Percentiles rank a stretch among this genome's conserved stretches.
Evolutionary conservation across 2,797 vertebrate species (phyloP).

Genomic region (Poliocrania exsul): DNA sequence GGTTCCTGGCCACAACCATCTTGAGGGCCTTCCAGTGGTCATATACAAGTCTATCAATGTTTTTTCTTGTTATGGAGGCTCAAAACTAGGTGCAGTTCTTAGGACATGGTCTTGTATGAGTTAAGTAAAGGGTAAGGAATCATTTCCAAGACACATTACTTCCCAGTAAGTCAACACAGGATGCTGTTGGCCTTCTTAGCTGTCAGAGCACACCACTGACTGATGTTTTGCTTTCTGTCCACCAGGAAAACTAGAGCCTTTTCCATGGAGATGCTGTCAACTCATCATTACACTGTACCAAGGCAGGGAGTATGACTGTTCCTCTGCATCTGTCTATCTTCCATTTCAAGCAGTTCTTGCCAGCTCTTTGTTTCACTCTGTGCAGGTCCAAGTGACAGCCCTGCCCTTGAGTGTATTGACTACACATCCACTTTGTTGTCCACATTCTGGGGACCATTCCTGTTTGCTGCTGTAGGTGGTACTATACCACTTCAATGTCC

Average conservation of each 20-base stretch:
- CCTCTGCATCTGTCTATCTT: background rate
- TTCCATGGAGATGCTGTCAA: background rate
- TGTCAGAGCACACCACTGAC: background rate
- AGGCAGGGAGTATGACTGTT: background rate
- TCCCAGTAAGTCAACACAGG: background rate
- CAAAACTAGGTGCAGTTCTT: background rate
- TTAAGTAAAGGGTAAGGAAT: background rate
- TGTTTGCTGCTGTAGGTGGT: background rate
- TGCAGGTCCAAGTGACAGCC: background rate
- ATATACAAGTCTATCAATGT: background rate
- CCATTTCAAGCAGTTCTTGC: background rate
- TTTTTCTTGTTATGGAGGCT: background rate
- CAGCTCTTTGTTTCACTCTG: background rate
- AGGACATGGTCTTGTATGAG: background rate
- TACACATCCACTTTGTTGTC: background rate
- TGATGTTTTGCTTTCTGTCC: background rate
- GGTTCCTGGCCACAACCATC: background rate
- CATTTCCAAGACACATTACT: background rate
- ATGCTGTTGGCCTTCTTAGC: background rate
- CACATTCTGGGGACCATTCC: background rate
- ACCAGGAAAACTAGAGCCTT: background rate
- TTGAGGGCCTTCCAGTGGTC: background rate
- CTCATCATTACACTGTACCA: background rate
- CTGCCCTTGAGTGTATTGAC: background rate
- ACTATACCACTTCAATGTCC: background rate